Evolutionary conservation across 2,113 vertebrate genomes (phyloP), one percentile per base, ranked within the genome.

Genomic region (Narcine bancroftii): DNA sequence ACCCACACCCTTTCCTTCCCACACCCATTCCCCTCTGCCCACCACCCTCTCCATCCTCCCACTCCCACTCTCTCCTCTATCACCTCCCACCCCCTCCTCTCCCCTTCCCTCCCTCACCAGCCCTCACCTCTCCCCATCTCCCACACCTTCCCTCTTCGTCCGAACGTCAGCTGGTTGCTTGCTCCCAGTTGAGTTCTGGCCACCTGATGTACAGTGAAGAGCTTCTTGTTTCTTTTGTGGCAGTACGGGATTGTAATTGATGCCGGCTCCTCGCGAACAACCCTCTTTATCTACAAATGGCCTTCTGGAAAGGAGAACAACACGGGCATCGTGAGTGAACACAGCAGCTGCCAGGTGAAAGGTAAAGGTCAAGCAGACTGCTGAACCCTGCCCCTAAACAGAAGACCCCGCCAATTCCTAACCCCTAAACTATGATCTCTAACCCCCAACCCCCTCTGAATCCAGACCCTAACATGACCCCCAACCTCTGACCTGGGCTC

Each of bases 201-300:
- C 42, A 5, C 33, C 71, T n/a, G 36, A 45, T 2, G 26, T 2
- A 6, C 10, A 45, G 1, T 77, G 75, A 26, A 50, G 19, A 0
- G n/a, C 47, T 4, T 15, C 3, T 1, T 13, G 33, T 3, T 0
- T 26, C 17, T 26, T 69, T 92, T 83, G 36, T 24, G 89, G 92
- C 94, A 98, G 97, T 98, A 97, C 0, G 97, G 97, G 85, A 97
- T 98, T 0, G 97, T 98, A 60, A 94, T 98, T 94, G 97, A 98
- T 0, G 97, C 97, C 0, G 97, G 97, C 1, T 98, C 97, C 29
- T 97, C 96, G n/a, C 97, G 97, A 94, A 98, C 97, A 0, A 94
- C 97, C 79, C 93, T 98, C 93, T 98, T 97, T 77, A 0, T 97
- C 92, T 98, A 98, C 94, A 96, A 96, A 93, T 98, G 97, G 97